Evolutionary conservation across 2,113 vertebrate species (phyloP).

Genomic region (Trichechus manatus): DNA sequence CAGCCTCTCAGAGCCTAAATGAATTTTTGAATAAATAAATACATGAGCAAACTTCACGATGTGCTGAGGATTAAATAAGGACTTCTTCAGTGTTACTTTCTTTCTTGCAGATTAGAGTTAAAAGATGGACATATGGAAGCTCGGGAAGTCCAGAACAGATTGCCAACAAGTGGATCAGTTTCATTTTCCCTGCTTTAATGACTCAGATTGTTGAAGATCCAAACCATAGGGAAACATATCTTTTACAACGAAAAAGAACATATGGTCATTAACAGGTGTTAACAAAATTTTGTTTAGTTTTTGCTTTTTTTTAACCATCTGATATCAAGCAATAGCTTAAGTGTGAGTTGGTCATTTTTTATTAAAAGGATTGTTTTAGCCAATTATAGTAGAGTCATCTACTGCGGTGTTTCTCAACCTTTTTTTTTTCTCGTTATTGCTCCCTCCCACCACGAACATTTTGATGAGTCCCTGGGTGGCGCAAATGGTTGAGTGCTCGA

Average conservation of each 20-base stretch:
- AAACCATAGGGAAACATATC: background rate
- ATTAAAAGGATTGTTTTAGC: conserved; percentile 46
- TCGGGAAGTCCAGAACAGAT: background rate
- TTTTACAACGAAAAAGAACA: conserved; percentile 40
- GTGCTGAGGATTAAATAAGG: background rate
- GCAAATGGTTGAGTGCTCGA: background rate
- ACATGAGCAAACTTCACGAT: too few relatives aligned
- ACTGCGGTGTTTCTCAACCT: background rate
- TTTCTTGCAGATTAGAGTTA: background rate
- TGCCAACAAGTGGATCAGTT: background rate
- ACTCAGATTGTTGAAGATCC: conserved; percentile 26
- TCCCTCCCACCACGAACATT: background rate
- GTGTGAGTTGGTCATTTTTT: conserved; percentile 35
- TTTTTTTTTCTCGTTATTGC: background rate
- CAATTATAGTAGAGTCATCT: background rate
- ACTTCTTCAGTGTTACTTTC: background rate
- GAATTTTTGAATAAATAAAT: background rate
- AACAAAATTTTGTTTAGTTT: conserved; percentile 62
- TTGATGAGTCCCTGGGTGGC: background rate
- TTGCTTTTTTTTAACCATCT: conserved; percentile 69
- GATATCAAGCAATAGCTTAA: conserved; percentile 40
- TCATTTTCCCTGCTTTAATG: conserved; percentile 8
- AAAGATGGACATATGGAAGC: background rate
- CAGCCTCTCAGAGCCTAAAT: background rate
- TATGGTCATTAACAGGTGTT: conserved; percentile 55